Base-by-base conservation (phyloP, 1,140 invertebrate species). In the Drosophila baimaii region DNA sequence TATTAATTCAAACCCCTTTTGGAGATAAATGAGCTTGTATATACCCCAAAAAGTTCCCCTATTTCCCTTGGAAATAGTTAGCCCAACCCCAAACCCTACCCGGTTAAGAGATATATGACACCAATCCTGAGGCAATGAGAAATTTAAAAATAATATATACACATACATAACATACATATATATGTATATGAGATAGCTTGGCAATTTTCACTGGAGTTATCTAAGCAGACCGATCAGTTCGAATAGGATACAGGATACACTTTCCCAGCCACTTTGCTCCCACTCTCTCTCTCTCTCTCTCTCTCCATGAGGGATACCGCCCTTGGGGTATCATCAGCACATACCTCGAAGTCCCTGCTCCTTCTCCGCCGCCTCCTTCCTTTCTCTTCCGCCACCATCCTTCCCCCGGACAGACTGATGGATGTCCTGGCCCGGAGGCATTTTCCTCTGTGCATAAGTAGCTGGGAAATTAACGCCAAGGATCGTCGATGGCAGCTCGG, bases 391-490 rank as follows among this genome's bases (percentile, higher is more conserved):
- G 15, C 10, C 25, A 21, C 12, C n/a, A 13, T 39, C 17, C 19
- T 25, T 17, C n/a, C n/a, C 27, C 15, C 19, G 17, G 37, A 35
- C 68, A 39, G 70, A 61, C 70, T 73, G 69, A 73, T 73, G 69
- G 70, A 73, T 73, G 70, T 73, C 69, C 70, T 61, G 72, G 72
- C 61, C 73, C 72, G 62, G 47, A 72, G 68, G 70, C 52, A 66
- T 66, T 74, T 83, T 73, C 69, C 56, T 69, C 73, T 69, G 49
- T 72, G 84, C 84, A 89, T 89, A 89, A 89, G 84, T 89, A 90
- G 85, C 85, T 78, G 64, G 63, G 70, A 88, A 89, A 89, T 88
- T 88, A 88, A 83, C 83, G 81, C 77, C 70, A 63, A 71, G 70
- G 61, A 49, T 21, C 25, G n/a, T n/a, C n/a, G n/a, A n/a, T n/a